Evolutionary conservation across 2,797 vertebrate species (phyloP), one percentile per base, ranked within the genome.

Genomic region (Chelidonichthys spinosus): DNA sequence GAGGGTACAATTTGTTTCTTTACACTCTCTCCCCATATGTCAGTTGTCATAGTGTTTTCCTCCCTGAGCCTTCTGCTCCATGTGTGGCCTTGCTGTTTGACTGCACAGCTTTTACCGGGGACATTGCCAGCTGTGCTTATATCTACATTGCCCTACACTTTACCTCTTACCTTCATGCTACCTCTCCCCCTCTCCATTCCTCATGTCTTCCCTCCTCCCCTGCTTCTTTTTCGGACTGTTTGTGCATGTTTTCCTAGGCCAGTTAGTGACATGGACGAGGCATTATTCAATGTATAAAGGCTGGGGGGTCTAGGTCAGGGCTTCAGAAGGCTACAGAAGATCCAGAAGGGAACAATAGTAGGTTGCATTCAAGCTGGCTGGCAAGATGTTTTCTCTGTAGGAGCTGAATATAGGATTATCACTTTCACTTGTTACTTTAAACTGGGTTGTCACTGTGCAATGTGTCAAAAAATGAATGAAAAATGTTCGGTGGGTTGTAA

Each of bases 91-190:
- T 47, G 40, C 32, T 56, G 17, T 74, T 52, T 80, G 62, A 75
- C 55, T 63, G 69, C 52, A 54, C 60, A 69, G 65, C 52, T 40
- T 78, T 73, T 74, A 40, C 53, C 7, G 7, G 13, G 32, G 43
- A 10, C 43, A 33, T 59, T 61, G 37, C 43, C 75, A 11, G 18
- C 72, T 78, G 50, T 73, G 47, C 63, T 74, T 40, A 15, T 52
- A 69, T 77, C 46, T 39, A 46, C 15, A 13, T 13, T 56, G 36
- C n/a, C 42, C 72, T 72, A 36, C 62, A 64, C 71, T 88, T 81
- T 81, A 81, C 62, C 69, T 77, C 59, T 75, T 75, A 76, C 65
- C 81, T 83, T 70, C 55, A n/a, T 54, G 17, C 59, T 75, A 61
- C 69, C 47, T 78, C 39, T 69, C 14, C 33, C 64, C 5, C 17